Conservation (phyloP, 2,888 invertebrate species). For the Epinotia demarniana region DNA sequence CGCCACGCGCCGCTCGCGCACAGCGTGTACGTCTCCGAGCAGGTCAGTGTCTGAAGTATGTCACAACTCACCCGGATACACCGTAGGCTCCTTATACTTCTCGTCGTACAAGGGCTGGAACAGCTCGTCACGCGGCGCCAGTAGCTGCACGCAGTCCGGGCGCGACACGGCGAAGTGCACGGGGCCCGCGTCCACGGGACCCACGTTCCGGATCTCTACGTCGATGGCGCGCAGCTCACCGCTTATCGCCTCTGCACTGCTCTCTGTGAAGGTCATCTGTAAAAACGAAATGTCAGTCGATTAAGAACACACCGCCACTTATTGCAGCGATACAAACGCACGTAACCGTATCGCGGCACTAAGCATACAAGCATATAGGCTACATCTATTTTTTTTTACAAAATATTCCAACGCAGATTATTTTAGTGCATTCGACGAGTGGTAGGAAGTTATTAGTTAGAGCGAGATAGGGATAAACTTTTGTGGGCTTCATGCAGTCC, state of each 20-base stretch:
- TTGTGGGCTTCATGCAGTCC: too few species aligned
- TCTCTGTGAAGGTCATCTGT: slow-evolving; percentile 89
- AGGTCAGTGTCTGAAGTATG: too few species aligned
- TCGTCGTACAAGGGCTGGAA: slow-evolving; percentile 67
- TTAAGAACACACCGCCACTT: background rate
- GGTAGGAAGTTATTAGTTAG: too few species aligned
- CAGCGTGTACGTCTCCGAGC: too few species aligned
- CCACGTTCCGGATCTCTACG: slow-evolving; percentile 88
- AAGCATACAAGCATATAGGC: too few species aligned
- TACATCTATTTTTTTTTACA: too few species aligned
- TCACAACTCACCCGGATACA: slow-evolving; percentile 64
- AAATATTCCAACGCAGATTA: too few species aligned
- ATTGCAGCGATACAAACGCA: too few species aligned
- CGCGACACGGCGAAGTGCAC: slow-evolving; percentile 88
- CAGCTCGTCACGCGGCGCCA: slow-evolving; percentile 57
- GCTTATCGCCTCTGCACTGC: slow-evolving; percentile 87
- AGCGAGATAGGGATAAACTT: too few species aligned
- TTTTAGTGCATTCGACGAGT: too few species aligned
- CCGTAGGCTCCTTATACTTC: slow-evolving; percentile 81
- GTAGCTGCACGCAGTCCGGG: slow-evolving; percentile 87
- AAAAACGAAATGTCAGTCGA: slow-evolving; percentile 28
- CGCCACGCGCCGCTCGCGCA: too few species aligned
- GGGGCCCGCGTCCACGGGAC: slow-evolving; percentile 86
- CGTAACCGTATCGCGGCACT: too few species aligned
- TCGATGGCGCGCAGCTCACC: slow-evolving; percentile 89